Evolutionary conservation across 2,888 invertebrate genomes (phyloP).

Genomic region (Sesia bembeciformis): DNA sequence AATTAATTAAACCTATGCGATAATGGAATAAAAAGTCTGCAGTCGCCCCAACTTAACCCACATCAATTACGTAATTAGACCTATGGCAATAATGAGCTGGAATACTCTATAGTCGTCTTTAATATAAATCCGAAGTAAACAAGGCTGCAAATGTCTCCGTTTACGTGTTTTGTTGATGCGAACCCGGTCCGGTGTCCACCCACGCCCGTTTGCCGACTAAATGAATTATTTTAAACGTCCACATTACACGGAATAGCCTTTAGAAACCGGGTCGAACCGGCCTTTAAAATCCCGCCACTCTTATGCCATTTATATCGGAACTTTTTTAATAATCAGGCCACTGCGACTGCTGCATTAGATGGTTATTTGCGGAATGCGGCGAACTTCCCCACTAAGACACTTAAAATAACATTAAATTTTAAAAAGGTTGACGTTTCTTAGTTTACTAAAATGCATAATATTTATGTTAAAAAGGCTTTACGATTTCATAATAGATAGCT

Average conservation of each 20-base stretch:
- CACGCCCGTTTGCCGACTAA: slow-evolving; percentile 18
- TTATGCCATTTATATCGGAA: slow-evolving; percentile 21
- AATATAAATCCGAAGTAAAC: no score
- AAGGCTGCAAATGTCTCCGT: not conserved
- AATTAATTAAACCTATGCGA: no score
- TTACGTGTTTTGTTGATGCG: slow-evolving; percentile 5
- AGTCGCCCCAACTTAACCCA: no score
- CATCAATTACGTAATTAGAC: no score
- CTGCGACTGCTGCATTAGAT: slow-evolving; percentile 10
- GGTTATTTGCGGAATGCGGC: slow-evolving; percentile 11
- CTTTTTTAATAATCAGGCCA: slow-evolving; percentile 25
- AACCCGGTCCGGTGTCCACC: slow-evolving; percentile 11
- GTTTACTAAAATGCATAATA: no score
- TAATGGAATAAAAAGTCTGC: no score
- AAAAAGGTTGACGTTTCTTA: no score
- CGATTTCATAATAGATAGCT: not conserved
- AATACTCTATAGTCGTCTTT: no score
- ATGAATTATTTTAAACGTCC: slow-evolving; percentile 32
- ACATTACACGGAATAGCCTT: slow-evolving; percentile 25
- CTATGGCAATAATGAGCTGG: no score
- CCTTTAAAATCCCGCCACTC: slow-evolving; percentile 26
- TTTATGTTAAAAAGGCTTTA: not conserved
- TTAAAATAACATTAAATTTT: not conserved
- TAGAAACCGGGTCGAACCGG: slow-evolving; percentile 29
- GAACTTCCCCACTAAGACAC: not conserved